Evolutionary conservation across 2,888 invertebrate species (phyloP), one percentile per base, ranked within the genome.

Genomic region (Morinoia aosen): DNA sequence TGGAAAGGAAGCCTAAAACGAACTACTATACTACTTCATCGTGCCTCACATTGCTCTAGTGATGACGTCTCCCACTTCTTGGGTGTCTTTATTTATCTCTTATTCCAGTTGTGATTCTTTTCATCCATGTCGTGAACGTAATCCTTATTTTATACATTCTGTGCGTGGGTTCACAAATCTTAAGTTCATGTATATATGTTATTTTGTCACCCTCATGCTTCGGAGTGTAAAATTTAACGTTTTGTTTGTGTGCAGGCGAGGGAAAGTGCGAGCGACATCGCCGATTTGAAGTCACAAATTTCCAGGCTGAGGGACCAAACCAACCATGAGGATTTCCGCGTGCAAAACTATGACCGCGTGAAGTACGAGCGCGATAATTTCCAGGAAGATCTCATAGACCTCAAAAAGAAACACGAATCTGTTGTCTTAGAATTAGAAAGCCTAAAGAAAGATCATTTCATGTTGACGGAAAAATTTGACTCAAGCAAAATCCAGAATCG

Each of bases 351-450:
- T 88, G 95, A 95, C n/a, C 94, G 96, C 39, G 91, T 96, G 39
- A 96, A 96, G 91, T 25, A 95, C 4, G 96, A 96, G 93, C 96
- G 96, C 91, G 96, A 96, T 48, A 88, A 95, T 56, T 95, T 95
- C 64, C 95, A 96, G 90, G 96, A 95, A 39, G 95, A 96, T 58
- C 96, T 90, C 56, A 95, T 76, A 90, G 19, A 48, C 33, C 88
- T 95, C 12, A 90, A 94, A 64, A 96, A 93, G 58, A 95, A 61
- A 91, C 76, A 95, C 33, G 76, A 33, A 88, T 96, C 96, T 56
- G 76, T 95, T 14, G 96, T 95, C 58, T 56, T 96, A 33, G 58
- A 57, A 1, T 93, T 95, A 16, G 95, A 96, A 61, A 95, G 95
- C n/a, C 57, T 95, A 19, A 96, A 95, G 76, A 96, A 96, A 95